These are phyloP conservation scores for Cherax destructor DNA, from an alignment of 1,140 invertebrate genomes.

Conservation along the genomic window DNA sequence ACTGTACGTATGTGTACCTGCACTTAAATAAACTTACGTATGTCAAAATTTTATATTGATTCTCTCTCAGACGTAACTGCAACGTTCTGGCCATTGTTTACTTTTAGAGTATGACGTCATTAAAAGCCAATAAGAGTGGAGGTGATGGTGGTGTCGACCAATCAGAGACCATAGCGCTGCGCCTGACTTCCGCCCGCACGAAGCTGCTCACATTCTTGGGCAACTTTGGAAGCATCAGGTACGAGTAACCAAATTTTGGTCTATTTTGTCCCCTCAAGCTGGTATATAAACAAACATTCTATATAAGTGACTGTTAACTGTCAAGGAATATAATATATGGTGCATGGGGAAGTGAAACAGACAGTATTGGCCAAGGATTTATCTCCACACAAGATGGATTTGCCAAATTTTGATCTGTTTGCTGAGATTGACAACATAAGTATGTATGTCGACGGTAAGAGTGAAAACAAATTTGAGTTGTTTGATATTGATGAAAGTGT, in stretches of 20 bases:
- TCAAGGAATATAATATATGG: background rate
- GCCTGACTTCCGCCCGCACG: background rate
- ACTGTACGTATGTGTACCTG: too few species aligned
- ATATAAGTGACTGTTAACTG: conserved; percentile 2
- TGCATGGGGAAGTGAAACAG: conserved; percentile 8
- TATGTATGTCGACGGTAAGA: conserved; percentile 35
- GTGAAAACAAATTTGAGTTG: background rate
- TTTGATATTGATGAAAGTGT: conserved; percentile 20
- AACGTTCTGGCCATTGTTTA: too few species aligned
- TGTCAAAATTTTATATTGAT: too few species aligned
- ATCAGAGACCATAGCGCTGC: background rate
- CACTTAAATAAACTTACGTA: too few species aligned
- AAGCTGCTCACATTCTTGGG: background rate
- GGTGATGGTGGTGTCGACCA: background rate
- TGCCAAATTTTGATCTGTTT: conserved; percentile 43
- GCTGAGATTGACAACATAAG: conserved; percentile 41
- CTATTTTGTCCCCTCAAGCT: background rate
- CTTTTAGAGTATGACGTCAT: too few species aligned
- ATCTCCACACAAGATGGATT: conserved; percentile 29
- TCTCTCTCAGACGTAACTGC: too few species aligned
- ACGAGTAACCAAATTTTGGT: conserved; percentile 2
- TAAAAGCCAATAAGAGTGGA: background rate
- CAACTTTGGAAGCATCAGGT: background rate
- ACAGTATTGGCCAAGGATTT: background rate
- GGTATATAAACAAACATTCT: background rate